phyloP scores from a whole-genome alignment of 2,113 vertebrate genomes.

The Vireo altiloquus region DNA sequence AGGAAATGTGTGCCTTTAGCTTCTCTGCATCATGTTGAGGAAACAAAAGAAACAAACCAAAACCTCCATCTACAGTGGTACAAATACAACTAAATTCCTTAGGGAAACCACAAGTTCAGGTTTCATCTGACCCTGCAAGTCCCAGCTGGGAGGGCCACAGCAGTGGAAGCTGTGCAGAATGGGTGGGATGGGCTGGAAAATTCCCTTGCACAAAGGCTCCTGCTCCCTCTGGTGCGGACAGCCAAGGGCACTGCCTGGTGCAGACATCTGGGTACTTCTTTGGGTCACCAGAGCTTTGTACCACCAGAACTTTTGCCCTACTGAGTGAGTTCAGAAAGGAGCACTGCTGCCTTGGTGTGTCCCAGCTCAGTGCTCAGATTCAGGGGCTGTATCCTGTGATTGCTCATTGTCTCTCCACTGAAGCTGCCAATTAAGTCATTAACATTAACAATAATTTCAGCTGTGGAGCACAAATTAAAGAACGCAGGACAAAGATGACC shows the following conservation, averaged over 20 bases:
- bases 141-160: background rate
- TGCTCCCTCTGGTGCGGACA: background rate
- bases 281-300: background rate
- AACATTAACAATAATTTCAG: background rate
- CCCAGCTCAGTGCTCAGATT: background rate
- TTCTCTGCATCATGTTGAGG: background rate
- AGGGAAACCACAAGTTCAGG: background rate
- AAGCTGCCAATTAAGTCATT: background rate
- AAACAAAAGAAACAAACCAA: background rate
- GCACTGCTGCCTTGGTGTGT: background rate
- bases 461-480: background rate
- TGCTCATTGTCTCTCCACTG: background rate
- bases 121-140: background rate
- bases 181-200: background rate
- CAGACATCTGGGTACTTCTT: background rate
- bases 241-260: background rate
- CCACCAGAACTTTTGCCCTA: background rate
- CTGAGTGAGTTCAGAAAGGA: background rate
- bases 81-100: background rate
- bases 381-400: background rate
- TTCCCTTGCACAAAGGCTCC: background rate
- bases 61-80: background rate
- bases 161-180: background rate
- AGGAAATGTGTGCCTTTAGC: conserved; percentile 2
- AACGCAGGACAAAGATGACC: background rate